Evolutionary conservation across 2,113 vertebrate species (phyloP), one percentile per base, ranked within the genome.

Genomic region (Cairina moschata): DNA sequence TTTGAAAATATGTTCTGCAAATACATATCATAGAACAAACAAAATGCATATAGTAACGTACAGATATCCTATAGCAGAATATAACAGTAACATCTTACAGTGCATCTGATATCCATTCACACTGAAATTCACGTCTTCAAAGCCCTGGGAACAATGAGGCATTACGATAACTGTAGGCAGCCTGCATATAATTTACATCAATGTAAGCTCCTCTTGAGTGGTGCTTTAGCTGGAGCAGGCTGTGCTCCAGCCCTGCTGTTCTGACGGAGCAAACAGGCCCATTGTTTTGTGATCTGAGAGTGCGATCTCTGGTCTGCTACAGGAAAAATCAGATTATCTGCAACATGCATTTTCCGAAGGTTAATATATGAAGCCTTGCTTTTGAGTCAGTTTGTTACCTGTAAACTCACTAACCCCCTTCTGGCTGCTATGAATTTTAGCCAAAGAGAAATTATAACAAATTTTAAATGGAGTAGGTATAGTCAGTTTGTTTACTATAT

Each of bases 21-120:
- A 32, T 65, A 9, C 3, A 0, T 21, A 1, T 56, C 5, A 1
- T 1, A n/a, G 34, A 66, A 26, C 28, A 85, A 60, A 31, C 5
- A 28, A 59, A 74, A 34, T 29, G 8, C 12, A 1, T 17, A 54
- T 3, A 42, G 31, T 55, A 31, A 62, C 21, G 54, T 62, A 63
- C 20, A 69, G 52, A 8, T 44, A 26, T 12, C 71, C 22, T 42
- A 8, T 17, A 77, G 73, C 40, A 66, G 52, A 71, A 76, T 12
- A 10, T 48, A 71, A 2, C 11, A 55, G 1, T 40, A 46, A 3
- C 34, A 69, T 16, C 38, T 79, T 44, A 17, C 17, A 34, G 8
- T 26, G 34, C 40, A 28, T 18, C 58, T 38, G 38, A 32, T 26
- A 46, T 34, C 48, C 42, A n/a, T 5, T 15, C 69, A 9, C 56